Evolutionary conservation across 2,113 vertebrate genomes (phyloP), one percentile per base, ranked within the genome.

Genomic region (Gracilinanus agilis): DNA sequence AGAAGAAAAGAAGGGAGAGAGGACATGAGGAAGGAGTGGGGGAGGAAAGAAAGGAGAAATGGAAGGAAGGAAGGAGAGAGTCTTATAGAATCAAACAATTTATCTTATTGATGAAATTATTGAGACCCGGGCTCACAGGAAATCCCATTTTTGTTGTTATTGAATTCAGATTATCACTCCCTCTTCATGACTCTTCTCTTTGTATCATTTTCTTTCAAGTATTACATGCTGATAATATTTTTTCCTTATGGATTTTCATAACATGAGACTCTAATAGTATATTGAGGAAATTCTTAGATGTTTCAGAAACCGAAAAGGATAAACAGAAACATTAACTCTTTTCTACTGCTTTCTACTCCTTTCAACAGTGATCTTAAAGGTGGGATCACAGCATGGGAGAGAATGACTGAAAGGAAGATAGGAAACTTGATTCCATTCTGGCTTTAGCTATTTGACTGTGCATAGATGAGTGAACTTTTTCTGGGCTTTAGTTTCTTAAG

Each of bases 401-500:
- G 94, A 94, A 24, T 40, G n/a, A 10, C 55, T 2, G 58, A 94
- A 29, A 75, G 75, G 24, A 67, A 83, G 5, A 19, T 34, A 83
- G n/a, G 67, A 83, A 5, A 83, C 1, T 1, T 40, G 19, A 5
- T 83, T 83, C 67, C 19, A 83, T 83, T 23, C 16, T 83, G 16
- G 7, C 7, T 83, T 24, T 54, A 11, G 40, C 19, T 24, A 2
- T 49, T 1, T 55, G 94, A 44, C 91, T 92, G 90, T 92, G 55
- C 53, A 67, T 90, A 94, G 92, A 89, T 55, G 29, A 93, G 55
- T 24, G 19, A 24, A 55, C 24, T 13, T 93, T 93, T 44, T 19
- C n/a, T 95, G 25, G 25, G 56, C 90, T 53, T 55, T 4, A 55
- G 23, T 91, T 96, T 90, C 25, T 83, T 91, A 93, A 91, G 92